Conservation (phyloP, 2,797 vertebrate genomes). For the Hephaestus fuliginosus region DNA sequence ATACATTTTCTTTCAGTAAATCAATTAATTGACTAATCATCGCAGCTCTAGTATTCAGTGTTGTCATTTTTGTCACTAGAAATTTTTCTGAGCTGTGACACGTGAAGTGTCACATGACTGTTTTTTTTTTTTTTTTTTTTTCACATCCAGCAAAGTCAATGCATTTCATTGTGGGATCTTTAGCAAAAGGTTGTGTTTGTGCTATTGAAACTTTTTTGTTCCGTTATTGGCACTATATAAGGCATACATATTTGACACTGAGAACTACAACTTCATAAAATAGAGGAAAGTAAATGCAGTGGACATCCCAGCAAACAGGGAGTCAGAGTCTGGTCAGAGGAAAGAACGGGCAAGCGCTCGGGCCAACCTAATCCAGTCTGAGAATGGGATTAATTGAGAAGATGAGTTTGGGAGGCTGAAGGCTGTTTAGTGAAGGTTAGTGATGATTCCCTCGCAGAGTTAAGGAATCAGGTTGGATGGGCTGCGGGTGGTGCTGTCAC, state of each 20-base stretch:
- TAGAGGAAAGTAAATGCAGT: background rate
- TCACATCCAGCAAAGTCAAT: no score
- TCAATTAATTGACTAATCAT: background rate
- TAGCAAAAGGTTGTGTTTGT: background rate
- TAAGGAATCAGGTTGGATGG: constrained; percentile 51
- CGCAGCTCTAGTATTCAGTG: background rate
- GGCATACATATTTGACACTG: background rate
- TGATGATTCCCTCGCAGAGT: constrained; percentile 52
- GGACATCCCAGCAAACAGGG: background rate
- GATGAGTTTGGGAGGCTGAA: constrained; percentile 33
- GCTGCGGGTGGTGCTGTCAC: constrained; percentile 46
- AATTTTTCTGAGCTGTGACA: no score
- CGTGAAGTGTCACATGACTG: no score
- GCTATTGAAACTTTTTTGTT: background rate
- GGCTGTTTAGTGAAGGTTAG: constrained; percentile 56
- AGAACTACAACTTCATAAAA: background rate
- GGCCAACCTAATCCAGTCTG: constrained; percentile 58
- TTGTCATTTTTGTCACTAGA: background rate
- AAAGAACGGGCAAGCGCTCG: constrained; percentile 23
- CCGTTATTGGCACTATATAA: background rate
- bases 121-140: no score
- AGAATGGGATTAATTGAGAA: constrained; percentile 65
- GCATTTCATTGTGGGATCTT: background rate
- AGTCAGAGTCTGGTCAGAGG: constrained; percentile 1
- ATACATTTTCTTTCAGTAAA: no score